These are phyloP conservation scores for Mycteria americana DNA, from an alignment of 2,797 vertebrate genomes.

Conservation along the genomic window DNA sequence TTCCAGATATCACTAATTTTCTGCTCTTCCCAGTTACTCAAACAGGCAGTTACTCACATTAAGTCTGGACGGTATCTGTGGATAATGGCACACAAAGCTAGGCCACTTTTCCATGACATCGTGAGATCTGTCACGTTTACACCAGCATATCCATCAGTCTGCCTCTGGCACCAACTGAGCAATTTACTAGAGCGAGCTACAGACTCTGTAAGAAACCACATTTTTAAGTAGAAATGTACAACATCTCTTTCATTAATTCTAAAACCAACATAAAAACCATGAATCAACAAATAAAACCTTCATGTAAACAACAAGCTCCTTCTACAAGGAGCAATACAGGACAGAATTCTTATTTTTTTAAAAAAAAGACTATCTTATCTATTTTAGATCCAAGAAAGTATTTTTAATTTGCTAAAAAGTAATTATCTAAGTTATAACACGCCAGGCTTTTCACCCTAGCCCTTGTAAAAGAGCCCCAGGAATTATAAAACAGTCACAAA, in stretches of 20 bases:
- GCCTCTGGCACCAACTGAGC: constrained; percentile 96
- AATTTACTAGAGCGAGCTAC: constrained; percentile 94
- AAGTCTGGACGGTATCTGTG: constrained; percentile 95
- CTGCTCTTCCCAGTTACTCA: neutral
- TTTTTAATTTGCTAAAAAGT: neutral
- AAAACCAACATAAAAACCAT: neutral
- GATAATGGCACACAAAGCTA: constrained; percentile 95
- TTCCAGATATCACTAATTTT: neutral
- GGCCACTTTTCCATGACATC: constrained; percentile 96
- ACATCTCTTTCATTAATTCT: neutral
- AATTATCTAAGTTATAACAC: neutral
- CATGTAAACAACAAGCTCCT: neutral
- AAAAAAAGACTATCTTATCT: neutral
- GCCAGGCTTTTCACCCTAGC: neutral
- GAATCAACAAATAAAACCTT: neutral
- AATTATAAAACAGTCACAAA: neutral
- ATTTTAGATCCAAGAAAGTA: neutral
- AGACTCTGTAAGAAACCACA: constrained; percentile 81
- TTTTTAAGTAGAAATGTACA: neutral
- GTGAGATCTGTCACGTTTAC: constrained; percentile 93
- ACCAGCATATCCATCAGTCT: constrained; percentile 92
- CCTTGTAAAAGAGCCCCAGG: neutral
- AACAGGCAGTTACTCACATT: constrained; percentile 83
- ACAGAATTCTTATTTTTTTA: neutral
- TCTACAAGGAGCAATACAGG: neutral